Base-by-base conservation (phyloP, 1,140 invertebrate species). In the Euura saliciscinereae region DNA sequence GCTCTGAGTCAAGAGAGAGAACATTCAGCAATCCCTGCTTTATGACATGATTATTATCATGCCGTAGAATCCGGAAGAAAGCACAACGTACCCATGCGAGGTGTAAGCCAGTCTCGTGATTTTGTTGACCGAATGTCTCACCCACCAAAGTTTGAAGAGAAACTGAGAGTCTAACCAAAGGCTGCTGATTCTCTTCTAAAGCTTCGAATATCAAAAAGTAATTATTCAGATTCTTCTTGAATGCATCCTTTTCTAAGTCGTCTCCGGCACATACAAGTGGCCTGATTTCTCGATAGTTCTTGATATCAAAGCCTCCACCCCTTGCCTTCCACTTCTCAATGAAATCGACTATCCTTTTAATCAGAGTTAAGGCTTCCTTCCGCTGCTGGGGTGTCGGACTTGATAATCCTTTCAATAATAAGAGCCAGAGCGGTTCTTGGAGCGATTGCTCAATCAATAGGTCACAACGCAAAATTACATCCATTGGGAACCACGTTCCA, bases 171-270 rank as follows among this genome's bases (percentile, higher is more conserved):
- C 85, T 78, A 13, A 91, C 81, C 10, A 92, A 80, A 79, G 91
- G 91, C n/a, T 86, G 86, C 79, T 91, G 91, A 76, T 91, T 90
- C 76, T 91, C 91, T 79, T 92, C 90, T 11, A 91, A 80, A 43
- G 85, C 86, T 79, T 92, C 90, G 44, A 91, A 75, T 13, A 91
- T 78, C 68, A 89, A 74, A 67, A 89, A 86, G 69, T 85, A 87
- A 67, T 85, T 82, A 28, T 83, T 79, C 78, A 81, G 87, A 5
- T 82, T 69, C 13, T 73, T 51, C n/a, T 78, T 69, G 6, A 77
- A 73, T 6, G 68, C 68, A 5, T 64, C 43, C 43, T 72, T 10
- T 45, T 46, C 44, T 66, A 69, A 7, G 10, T 70, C 28, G 10
- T 51, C 59, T 43, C 68, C 44, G 45, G 42, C 59, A n/a, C 77